A percentile compares a stretch with the other conserved stretches of the same genome.
phyloP scores from a whole-genome alignment of 2,113 vertebrate species.

The Alces alces region DNA sequence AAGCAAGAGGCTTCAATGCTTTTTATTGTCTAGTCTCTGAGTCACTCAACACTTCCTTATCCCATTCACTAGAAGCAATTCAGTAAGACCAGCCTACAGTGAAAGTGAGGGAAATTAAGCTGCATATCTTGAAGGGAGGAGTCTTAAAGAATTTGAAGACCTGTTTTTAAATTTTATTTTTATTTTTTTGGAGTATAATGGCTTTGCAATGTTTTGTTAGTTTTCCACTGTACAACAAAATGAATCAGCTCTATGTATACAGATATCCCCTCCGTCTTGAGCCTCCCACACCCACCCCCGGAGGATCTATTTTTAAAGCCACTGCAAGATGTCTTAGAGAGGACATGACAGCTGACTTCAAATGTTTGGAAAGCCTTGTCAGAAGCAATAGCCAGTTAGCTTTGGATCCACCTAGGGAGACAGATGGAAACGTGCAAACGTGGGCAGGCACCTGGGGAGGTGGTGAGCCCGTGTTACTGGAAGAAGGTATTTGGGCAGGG shows the following conservation, averaged over 20 bases:
- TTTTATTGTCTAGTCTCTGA: constrained; percentile 4
- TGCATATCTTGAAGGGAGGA: background rate
- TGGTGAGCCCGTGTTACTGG: background rate
- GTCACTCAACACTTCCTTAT: background rate
- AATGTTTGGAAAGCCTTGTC: constrained; percentile 52
- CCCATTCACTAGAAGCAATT: constrained; percentile 12
- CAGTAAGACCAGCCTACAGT: constrained; percentile 20
- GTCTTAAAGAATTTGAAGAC: constrained; percentile 15
- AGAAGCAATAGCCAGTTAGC: constrained; percentile 12
- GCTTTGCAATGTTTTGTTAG: background rate
- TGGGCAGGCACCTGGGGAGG: background rate
- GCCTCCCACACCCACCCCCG: background rate
- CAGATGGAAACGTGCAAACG: background rate
- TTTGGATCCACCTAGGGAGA: background rate
- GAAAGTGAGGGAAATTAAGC: background rate
- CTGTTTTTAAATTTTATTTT: constrained; percentile 30
- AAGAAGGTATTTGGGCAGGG: background rate
- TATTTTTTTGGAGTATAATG: background rate
- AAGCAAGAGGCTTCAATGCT: background rate
- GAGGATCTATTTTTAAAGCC: constrained; percentile 6
- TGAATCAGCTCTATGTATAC: background rate
- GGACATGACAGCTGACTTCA: constrained; percentile 51
- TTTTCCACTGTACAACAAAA: background rate
- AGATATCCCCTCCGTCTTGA: background rate
- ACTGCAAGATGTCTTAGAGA: constrained; percentile 24